Percentiles rank a stretch among this genome's conserved stretches.
Evolutionary conservation across 2,113 vertebrate genomes (phyloP).

Genomic region (Rhagologus leucostigma): DNA sequence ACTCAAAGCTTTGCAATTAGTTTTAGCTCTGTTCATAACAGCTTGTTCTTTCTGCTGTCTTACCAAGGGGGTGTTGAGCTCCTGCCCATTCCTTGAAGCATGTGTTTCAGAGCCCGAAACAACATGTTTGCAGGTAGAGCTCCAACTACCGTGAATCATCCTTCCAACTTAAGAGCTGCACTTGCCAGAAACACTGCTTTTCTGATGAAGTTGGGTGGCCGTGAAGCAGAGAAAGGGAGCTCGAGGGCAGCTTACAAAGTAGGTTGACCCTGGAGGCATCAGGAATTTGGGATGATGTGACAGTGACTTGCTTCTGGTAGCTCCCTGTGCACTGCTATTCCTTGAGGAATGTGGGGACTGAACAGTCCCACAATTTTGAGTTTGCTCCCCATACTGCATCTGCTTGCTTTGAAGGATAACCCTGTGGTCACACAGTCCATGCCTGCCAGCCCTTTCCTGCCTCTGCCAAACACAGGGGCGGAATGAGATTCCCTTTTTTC

Average conservation of each 20-base stretch:
- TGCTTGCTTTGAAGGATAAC: background rate
- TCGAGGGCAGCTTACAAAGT: fast-evolving
- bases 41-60: conserved; percentile 8
- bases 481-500: background rate
- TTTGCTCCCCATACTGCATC: background rate
- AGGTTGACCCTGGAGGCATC: background rate
- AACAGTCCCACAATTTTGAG: fast-evolving
- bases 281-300: background rate
- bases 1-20: background rate
- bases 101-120: background rate
- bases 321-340: background rate
- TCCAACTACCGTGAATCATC: background rate
- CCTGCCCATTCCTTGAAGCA: background rate
- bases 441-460: background rate
- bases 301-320: background rate
- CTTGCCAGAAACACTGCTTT: background rate
- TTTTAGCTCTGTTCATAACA: conserved; percentile 17
- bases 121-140: background rate
- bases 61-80: background rate
- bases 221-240: background rate
- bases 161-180: background rate
- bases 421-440: background rate
- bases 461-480: background rate
- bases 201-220: background rate
- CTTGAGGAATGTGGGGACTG: fast-evolving